These are phyloP conservation scores for Drosophila biarmipes DNA, from an alignment of 1,140 invertebrate genomes.

Conservation along the genomic window DNA sequence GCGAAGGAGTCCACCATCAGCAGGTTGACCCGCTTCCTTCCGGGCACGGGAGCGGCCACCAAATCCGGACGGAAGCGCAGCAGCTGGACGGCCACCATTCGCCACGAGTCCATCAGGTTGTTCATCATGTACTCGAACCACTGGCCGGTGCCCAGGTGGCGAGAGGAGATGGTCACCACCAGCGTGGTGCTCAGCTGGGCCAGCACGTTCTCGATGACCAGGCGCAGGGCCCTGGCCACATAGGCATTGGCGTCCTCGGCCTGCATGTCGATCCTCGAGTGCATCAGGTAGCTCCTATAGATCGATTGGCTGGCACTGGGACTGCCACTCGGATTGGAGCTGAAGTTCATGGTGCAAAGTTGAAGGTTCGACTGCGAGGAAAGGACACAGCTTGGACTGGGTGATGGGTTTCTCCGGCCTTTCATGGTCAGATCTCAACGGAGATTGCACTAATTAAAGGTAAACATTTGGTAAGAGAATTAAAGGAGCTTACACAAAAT, in stretches of 20 bases:
- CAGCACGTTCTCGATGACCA: constrained; percentile 61
- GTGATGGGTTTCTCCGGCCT: neutral
- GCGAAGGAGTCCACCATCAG: constrained; percentile 66
- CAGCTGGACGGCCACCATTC: constrained; percentile 48
- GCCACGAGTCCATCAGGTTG: constrained; percentile 46
- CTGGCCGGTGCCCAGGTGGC: neutral
- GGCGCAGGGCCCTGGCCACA: constrained; percentile 45
- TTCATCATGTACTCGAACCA: constrained; percentile 64
- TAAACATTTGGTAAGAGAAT: constrained; percentile 1
- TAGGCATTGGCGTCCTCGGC: constrained; percentile 50
- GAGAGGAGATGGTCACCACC: constrained; percentile 34
- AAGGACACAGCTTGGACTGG: neutral
- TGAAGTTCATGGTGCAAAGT: constrained; percentile 23
- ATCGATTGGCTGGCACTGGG: constrained; percentile 2
- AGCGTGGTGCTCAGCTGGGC: constrained; percentile 56
- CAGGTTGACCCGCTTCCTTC: constrained; percentile 63
- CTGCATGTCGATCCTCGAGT: constrained; percentile 55
- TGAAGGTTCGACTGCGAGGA: constrained; percentile 1
- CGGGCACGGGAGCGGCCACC: constrained; percentile 29
- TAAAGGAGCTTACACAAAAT: neutral
- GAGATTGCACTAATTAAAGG: constrained; percentile 40
- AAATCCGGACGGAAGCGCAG: constrained; percentile 16
- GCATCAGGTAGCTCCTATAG: constrained; percentile 47
- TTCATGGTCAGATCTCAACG: neutral
- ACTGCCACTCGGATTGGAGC: neutral